phyloP scores from a whole-genome alignment of 2,888 invertebrate species.

The Amphipoea lucens region DNA sequence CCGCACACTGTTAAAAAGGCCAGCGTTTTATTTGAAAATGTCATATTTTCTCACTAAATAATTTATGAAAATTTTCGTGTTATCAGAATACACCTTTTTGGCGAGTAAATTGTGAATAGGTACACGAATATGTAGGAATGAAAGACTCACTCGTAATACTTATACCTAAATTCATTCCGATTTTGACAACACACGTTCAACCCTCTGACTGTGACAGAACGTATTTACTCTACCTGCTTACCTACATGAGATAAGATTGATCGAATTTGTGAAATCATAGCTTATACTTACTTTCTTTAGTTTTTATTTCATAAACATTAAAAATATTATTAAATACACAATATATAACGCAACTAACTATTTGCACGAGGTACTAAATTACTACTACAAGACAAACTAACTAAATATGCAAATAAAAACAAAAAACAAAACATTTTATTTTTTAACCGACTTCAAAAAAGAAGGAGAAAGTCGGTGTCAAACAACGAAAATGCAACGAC shows the following conservation, averaged over 20 bases:
- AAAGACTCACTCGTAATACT: neutral
- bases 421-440: too few species aligned
- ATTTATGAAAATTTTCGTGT: conserved; percentile 34
- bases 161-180: neutral
- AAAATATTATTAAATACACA: neutral
- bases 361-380: neutral
- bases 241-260: neutral
- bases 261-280: neutral
- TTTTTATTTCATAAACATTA: neutral
- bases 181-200: neutral
- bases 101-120: neutral
- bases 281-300: neutral
- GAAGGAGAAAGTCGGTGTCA: too few species aligned
- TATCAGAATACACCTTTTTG: conserved; percentile 27
- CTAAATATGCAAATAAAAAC: neutral
- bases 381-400: neutral
- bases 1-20: conserved; percentile 66
- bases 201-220: neutral
- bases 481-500: too few species aligned
- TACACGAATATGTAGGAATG: neutral
- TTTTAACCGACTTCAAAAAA: too few species aligned
- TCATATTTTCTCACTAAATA: conserved; percentile 55
- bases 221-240: neutral
- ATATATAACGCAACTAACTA: too few species aligned
- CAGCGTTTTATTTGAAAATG: conserved; percentile 60